A percentile compares a stretch with the other conserved stretches of the same genome.
These are phyloP conservation scores for Diprion similis DNA, from an alignment of 1,140 invertebrate genomes.

Conservation along the genomic window DNA sequence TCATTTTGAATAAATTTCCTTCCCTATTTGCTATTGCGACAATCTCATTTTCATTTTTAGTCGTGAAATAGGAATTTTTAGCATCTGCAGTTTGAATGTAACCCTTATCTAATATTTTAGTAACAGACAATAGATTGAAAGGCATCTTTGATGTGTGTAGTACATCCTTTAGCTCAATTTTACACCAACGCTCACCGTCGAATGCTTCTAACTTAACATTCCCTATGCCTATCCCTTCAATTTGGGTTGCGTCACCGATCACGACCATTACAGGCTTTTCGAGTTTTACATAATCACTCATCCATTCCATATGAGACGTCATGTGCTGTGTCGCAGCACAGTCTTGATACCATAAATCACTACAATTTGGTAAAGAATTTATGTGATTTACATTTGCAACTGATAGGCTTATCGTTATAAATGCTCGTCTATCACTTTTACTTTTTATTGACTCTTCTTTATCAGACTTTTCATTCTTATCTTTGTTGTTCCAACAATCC, in stretches of 20 bases:
- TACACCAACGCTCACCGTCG: constrained; percentile 30
- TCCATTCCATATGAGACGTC: constrained; percentile 27
- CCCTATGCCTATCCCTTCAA: constrained; percentile 30
- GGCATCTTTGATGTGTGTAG: constrained; percentile 35
- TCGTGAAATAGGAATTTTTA: constrained; percentile 24
- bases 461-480: constrained; percentile 9
- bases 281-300: constrained; percentile 23
- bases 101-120: constrained; percentile 32
- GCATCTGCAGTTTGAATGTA: constrained; percentile 27
- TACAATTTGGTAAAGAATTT: constrained; percentile 12
- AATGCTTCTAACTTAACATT: constrained; percentile 31
- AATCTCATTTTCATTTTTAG: constrained; percentile 20
- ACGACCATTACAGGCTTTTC: constrained; percentile 23
- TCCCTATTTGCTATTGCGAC: constrained; percentile 26
- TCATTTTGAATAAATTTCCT: constrained; percentile 36
- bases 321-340: constrained; percentile 38
- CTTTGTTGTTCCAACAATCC: constrained; percentile 14
- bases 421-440: constrained; percentile 16
- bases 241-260: constrained; percentile 29
- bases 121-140: constrained; percentile 39
- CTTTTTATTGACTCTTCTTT: constrained; percentile 16
- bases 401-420: constrained; percentile 30
- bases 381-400: constrained; percentile 21
- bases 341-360: constrained; percentile 32
- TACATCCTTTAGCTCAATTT: constrained; percentile 32